A percentile compares a stretch with the other conserved stretches of the same genome.
Conservation (phyloP, 2,113 vertebrate genomes). For the Prunella himalayana region DNA sequence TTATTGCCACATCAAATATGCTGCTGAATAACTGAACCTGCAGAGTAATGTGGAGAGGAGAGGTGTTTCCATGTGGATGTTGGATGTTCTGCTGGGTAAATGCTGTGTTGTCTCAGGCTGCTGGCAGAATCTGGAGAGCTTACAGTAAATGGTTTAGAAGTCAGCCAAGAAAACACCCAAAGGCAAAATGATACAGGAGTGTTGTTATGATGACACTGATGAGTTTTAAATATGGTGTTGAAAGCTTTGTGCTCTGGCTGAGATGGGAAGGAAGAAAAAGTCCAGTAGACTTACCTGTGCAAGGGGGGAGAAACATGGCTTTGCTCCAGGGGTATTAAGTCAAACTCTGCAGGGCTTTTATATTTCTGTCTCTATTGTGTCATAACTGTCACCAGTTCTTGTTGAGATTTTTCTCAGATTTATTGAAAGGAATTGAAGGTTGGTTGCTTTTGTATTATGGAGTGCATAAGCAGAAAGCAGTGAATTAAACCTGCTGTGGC, state of each 20-base stretch:
- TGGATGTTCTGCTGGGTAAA: background rate
- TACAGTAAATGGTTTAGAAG: background rate
- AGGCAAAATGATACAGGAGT: background rate
- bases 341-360: background rate
- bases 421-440: background rate
- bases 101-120: background rate
- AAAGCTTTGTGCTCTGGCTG: background rate
- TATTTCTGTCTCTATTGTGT: background rate
- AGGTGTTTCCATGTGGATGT: background rate
- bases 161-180: background rate
- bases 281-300: background rate
- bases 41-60: fast-evolving
- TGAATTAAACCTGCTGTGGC: background rate
- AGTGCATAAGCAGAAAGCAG: background rate
- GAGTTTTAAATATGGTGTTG: background rate
- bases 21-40: background rate
- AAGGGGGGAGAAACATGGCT: background rate
- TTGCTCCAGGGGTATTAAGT: background rate
- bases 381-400: background rate
- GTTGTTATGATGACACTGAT: background rate
- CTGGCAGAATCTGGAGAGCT: background rate
- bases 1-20: background rate
- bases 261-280: background rate
- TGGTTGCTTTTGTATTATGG: background rate
- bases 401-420: background rate